Conservation (phyloP, 2,113 vertebrate species). For the Natator depressus region DNA sequence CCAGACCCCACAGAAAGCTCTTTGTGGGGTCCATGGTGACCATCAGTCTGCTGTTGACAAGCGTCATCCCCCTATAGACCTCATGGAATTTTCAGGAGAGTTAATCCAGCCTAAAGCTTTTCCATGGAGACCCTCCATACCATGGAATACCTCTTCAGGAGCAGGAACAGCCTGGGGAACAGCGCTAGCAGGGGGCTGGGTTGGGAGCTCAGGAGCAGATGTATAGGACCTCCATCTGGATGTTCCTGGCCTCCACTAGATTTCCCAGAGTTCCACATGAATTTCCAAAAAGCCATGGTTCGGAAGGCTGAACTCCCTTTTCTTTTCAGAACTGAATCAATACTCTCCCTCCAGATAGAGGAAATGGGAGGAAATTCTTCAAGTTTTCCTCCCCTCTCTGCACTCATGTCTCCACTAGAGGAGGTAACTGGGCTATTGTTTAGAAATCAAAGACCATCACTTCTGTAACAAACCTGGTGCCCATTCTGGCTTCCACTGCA, state of each 20-base stretch:
- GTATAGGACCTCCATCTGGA: neutral
- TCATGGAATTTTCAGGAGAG: neutral
- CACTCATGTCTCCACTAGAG: neutral
- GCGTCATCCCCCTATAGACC: neutral
- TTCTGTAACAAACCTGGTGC: neutral
- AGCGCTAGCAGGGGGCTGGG: fast-evolving
- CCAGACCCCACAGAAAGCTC: neutral
- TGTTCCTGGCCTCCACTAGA: neutral
- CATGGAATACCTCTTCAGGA: neutral
- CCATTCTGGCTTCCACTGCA: neutral
- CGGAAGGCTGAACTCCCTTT: neutral
- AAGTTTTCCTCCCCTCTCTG: neutral
- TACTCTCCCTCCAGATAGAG: neutral
- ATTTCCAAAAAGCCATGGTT: neutral
- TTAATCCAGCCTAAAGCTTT: neutral
- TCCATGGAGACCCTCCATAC: neutral
- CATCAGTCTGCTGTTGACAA: neutral
- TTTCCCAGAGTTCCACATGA: neutral
- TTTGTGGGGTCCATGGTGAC: neutral
- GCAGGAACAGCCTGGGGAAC: neutral
- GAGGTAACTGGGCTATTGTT: neutral
- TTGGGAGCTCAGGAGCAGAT: neutral
- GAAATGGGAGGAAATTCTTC: neutral
- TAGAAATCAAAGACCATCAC: neutral
- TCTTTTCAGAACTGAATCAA: neutral